Evolutionary conservation across 1,140 invertebrate species (phyloP).

Genomic region (Drosophila tsacasi): DNA sequence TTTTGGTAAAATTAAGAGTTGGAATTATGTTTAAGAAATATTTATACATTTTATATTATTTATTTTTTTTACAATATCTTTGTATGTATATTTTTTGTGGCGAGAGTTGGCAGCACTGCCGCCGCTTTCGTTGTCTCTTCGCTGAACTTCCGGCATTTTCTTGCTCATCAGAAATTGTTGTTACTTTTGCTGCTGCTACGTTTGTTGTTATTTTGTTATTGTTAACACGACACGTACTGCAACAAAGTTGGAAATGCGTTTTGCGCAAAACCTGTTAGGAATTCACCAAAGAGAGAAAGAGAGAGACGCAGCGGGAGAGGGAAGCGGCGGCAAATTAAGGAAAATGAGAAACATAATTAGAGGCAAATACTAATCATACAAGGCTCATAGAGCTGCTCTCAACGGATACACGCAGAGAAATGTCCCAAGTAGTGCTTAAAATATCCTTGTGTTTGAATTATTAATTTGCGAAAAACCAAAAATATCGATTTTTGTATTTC

Average conservation of each 20-base stretch:
- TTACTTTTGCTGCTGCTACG: slow-evolving; percentile 12
- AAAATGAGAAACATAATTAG: slow-evolving; percentile 54
- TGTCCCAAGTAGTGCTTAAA: not conserved
- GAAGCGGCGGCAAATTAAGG: slow-evolving; percentile 33
- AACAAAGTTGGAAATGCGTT: slow-evolving; percentile 54
- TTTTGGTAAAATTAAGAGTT: not conserved
- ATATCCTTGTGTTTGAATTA: not conserved
- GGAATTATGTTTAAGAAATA: not conserved
- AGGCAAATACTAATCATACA: slow-evolving; percentile 36
- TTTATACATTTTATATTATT: not conserved
- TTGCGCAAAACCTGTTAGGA: slow-evolving; percentile 47
- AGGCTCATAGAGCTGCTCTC: slow-evolving; percentile 3
- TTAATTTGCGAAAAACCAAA: not conserved
- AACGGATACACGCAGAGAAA: slow-evolving; percentile 16
- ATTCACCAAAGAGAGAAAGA: slow-evolving; percentile 6
- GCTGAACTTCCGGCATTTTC: slow-evolving; percentile 55
- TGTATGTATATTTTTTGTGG: not conserved
- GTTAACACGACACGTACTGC: slow-evolving; percentile 45
- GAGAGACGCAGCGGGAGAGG: not conserved
- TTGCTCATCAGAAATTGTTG: slow-evolving; percentile 52
- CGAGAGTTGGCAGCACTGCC: slow-evolving; percentile 2
- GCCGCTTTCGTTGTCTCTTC: slow-evolving; percentile 29
- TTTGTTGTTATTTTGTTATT: slow-evolving; percentile 43
- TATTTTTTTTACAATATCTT: no score
- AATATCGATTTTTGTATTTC: not conserved